Percentiles rank a stretch among this genome's conserved stretches.
Evolutionary conservation across 2,888 invertebrate genomes (phyloP).

Genomic region (Azorinus chamasolen): DNA sequence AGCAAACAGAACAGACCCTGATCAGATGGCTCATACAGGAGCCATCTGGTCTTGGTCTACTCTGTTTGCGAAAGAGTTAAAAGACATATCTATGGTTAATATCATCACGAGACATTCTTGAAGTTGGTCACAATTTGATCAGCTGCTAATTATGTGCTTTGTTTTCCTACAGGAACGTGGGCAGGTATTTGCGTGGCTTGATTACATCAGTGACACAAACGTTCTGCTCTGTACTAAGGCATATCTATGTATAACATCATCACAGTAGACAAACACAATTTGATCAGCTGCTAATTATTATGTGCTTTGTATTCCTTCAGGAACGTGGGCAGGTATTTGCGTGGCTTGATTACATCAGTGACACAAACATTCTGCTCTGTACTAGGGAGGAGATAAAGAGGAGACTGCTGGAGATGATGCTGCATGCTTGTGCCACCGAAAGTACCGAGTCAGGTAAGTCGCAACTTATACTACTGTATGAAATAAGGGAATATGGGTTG

Average conservation of each 20-base stretch:
- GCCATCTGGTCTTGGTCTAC: too few relatives aligned
- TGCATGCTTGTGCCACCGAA: conserved; percentile 89
- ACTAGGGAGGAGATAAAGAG: conserved; percentile 88
- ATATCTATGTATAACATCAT: too few relatives aligned
- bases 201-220: conserved; percentile 88
- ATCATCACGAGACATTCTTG: too few relatives aligned
- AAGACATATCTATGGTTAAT: too few relatives aligned
- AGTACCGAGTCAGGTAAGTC: conserved; percentile 87
- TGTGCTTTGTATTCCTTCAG: conserved; percentile 72
- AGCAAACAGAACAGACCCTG: too few relatives aligned
- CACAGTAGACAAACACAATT: too few relatives aligned
- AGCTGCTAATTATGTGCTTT: too few relatives aligned
- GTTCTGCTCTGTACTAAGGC: conserved; percentile 88
- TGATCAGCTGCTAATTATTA: too few relatives aligned
- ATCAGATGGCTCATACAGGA: too few relatives aligned
- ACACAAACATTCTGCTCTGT: conserved; percentile 88
- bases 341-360: conserved; percentile 88
- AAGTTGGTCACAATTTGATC: too few relatives aligned
- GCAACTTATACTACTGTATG: not conserved
- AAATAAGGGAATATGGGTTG: not conserved
- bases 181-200: conserved; percentile 89
- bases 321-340: conserved; percentile 89
- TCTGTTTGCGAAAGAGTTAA: too few relatives aligned
- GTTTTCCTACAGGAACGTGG: conserved; percentile 89
- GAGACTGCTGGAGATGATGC: conserved; percentile 89